A percentile compares a stretch with the other conserved stretches of the same genome.
phyloP scores from a whole-genome alignment of 2,113 vertebrate genomes.

The Lepidothrix coronata region DNA sequence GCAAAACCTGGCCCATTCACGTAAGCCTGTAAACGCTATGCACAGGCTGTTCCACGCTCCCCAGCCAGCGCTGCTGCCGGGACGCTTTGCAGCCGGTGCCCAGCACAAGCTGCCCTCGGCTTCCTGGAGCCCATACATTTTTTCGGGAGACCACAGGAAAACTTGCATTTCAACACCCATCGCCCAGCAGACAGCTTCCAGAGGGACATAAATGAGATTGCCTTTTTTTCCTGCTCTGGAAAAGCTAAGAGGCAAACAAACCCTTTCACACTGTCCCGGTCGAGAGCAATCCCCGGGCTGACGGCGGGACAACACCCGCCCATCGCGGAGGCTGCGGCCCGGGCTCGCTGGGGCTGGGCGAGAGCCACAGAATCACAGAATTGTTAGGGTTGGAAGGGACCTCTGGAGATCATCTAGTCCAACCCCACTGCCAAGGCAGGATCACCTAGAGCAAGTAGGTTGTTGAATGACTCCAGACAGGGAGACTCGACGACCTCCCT shows the following conservation, averaged over 20 bases:
- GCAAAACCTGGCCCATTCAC: not conserved
- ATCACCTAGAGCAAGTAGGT: not conserved
- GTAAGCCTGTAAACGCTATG: fast-evolving
- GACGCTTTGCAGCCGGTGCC: fast-evolving
- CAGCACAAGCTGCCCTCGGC: fast-evolving
- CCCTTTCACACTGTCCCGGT: not conserved
- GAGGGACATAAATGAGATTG: not conserved
- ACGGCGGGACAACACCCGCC: not conserved
- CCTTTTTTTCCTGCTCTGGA: not conserved
- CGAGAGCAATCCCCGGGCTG: not conserved
- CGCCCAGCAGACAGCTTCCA: not conserved
- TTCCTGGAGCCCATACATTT: not conserved
- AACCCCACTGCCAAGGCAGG: not conserved
- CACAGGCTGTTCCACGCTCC: fast-evolving
- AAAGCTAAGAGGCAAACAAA: not conserved
- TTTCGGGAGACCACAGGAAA: fast-evolving
- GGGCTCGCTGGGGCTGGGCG: not conserved
- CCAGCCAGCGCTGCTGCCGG: fast-evolving
- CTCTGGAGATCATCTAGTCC: not conserved
- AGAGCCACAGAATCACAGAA: not conserved
- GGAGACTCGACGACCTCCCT: not conserved
- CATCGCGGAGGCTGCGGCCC: not conserved
- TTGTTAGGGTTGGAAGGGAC: not conserved
- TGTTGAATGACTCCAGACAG: not conserved
- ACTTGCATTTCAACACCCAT: not conserved